phyloP scores from a whole-genome alignment of 1,140 invertebrate species.

The Rhyacophila brunnea region DNA sequence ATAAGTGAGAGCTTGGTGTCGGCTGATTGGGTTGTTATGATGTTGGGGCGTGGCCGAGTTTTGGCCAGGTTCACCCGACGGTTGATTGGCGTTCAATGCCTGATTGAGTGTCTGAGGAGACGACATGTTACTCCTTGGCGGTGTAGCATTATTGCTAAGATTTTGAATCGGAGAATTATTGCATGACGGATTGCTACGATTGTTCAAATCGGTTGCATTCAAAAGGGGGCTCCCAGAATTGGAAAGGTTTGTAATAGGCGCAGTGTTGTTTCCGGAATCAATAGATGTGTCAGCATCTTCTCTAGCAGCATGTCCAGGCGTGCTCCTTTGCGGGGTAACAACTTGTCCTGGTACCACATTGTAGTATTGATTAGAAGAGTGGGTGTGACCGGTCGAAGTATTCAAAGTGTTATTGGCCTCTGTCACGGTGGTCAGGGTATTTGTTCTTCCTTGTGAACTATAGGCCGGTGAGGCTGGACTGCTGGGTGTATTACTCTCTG shows the following conservation, averaged over 20 bases:
- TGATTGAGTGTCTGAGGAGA: slow-evolving; percentile 18
- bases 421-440: slow-evolving; percentile 35
- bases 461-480: slow-evolving; percentile 48
- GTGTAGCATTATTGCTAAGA: slow-evolving; percentile 9
- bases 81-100: not conserved
- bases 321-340: slow-evolving; percentile 4
- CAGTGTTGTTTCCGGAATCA: not conserved
- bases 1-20: not conserved
- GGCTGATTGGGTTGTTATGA: not conserved
- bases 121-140: slow-evolving; percentile 29
- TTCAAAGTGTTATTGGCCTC: slow-evolving; percentile 34
- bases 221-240: not conserved
- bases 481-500: slow-evolving; percentile 50
- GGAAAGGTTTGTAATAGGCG: not conserved
- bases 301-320: slow-evolving; percentile 8
- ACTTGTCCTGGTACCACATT: not conserved
- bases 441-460: slow-evolving; percentile 42
- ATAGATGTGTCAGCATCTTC: slow-evolving; percentile 9
- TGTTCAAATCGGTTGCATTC: not conserved
- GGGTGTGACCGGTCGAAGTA: slow-evolving; percentile 26
- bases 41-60: not conserved
- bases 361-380: slow-evolving; percentile 9
- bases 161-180: slow-evolving; percentile 25
- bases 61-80: not conserved
- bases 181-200: not conserved